phyloP scores from a whole-genome alignment of 2,113 vertebrate genomes.

The Pontoporia blainvillei region DNA sequence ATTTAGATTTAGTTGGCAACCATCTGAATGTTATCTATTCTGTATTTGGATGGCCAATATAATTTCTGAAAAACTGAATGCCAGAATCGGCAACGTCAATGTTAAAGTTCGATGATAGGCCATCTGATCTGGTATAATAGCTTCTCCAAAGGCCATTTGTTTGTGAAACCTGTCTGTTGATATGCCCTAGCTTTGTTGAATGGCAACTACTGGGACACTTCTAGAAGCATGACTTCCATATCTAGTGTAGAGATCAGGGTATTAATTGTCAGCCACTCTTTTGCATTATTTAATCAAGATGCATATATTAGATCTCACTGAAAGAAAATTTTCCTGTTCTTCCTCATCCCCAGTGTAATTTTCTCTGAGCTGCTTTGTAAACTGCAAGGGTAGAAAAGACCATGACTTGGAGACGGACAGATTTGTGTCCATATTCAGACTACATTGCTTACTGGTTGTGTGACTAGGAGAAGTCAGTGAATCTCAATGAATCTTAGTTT shows the following conservation, averaged over 20 bases:
- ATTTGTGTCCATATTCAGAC: neutral
- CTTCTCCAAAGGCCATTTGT: neutral
- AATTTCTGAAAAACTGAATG: conserved; percentile 9
- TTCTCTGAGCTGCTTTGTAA: neutral
- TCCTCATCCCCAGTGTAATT: neutral
- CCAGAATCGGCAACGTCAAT: neutral
- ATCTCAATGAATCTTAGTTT: neutral
- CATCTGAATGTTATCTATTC: conserved; percentile 13
- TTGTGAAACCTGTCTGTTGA: neutral
- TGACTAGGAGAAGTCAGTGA: neutral
- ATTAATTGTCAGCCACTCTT: neutral
- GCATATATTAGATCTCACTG: neutral
- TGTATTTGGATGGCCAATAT: neutral
- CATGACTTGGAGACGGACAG: neutral
- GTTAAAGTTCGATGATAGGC: neutral
- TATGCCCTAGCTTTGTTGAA: neutral
- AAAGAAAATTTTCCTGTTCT: neutral
- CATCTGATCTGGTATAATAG: neutral
- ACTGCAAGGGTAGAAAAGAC: neutral
- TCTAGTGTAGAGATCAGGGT: neutral
- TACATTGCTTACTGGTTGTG: neutral
- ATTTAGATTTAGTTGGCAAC: conserved; percentile 32
- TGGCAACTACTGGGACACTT: neutral
- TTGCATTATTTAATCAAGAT: neutral
- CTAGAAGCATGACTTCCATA: neutral